These are phyloP conservation scores for Sialia sialis DNA, from an alignment of 2,113 vertebrate species.

Conservation along the genomic window DNA sequence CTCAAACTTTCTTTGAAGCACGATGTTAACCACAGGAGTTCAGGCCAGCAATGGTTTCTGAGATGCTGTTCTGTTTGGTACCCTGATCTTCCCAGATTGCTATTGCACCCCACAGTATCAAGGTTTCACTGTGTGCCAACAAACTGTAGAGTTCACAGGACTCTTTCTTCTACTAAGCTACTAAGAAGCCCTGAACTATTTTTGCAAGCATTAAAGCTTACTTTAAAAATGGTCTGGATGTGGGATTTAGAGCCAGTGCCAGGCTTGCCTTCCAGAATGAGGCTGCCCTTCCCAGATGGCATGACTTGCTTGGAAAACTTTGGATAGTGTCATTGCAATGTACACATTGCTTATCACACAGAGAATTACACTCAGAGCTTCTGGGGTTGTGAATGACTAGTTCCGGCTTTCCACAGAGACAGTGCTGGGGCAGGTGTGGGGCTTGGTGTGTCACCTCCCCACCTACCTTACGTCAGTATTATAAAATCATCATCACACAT, in stretches of 20 bases:
- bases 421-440: not conserved
- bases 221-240: not conserved
- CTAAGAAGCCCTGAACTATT: not conserved
- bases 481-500: not conserved
- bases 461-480: not conserved
- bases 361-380: not conserved
- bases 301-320: not conserved
- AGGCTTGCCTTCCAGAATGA: not conserved
- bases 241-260: not conserved
- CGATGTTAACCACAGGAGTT: not conserved
- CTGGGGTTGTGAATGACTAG: not conserved
- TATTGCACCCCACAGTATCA: not conserved
- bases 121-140: not conserved
- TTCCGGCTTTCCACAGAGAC: not conserved
- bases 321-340: not conserved
- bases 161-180: not conserved
- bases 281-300: not conserved
- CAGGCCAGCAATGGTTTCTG: not conserved
- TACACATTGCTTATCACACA: conserved; percentile 1
- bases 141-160: not conserved
- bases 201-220: not conserved
- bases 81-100: not conserved
- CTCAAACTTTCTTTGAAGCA: not conserved
- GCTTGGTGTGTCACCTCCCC: not conserved
- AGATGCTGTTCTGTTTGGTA: not conserved